These are phyloP conservation scores for Lycodopsis pacificus DNA, from an alignment of 2,797 vertebrate genomes.

Conservation along the genomic window DNA sequence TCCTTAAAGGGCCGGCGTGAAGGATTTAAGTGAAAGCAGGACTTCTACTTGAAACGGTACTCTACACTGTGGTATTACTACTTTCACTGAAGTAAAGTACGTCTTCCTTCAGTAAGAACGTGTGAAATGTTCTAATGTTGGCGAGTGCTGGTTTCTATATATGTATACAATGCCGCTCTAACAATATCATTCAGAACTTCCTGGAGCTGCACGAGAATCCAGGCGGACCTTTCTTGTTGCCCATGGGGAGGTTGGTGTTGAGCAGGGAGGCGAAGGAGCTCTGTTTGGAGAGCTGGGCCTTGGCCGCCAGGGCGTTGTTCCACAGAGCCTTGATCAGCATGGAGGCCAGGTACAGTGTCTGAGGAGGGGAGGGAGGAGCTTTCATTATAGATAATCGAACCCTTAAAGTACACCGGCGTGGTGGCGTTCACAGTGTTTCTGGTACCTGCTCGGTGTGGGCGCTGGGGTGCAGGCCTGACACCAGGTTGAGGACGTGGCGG, in stretches of 20 bases:
- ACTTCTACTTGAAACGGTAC: not conserved
- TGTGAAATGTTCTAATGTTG: not conserved
- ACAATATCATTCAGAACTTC: not conserved
- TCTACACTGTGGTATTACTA: not conserved
- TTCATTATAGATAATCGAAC: not conserved
- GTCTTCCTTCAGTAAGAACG: not conserved
- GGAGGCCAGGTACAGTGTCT: slow-evolving; percentile 98
- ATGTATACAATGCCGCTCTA: not conserved
- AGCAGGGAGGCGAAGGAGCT: slow-evolving; percentile 98
- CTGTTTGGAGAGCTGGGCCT: slow-evolving; percentile 98
- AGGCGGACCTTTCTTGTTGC: slow-evolving; percentile 95
- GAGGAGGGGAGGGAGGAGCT: slow-evolving; percentile 21
- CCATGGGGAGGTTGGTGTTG: slow-evolving; percentile 97
- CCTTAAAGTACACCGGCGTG: not conserved
- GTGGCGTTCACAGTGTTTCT: rapidly evolving
- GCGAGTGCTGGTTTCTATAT: no score
- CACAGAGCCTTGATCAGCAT: slow-evolving; percentile 99
- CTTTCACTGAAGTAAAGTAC: no score
- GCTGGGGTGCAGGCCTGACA: slow-evolving; percentile 96
- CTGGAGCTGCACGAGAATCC: not conserved
- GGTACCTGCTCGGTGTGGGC: slow-evolving; percentile 97
- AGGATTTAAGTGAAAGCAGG: no score
- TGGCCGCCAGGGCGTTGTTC: slow-evolving; percentile 98
- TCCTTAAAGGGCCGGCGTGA: not conserved
- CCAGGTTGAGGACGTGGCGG: slow-evolving; percentile 95